Percentiles rank a stretch among this genome's conserved stretches.
phyloP scores from a whole-genome alignment of 2,113 vertebrate species.

The Cyphomyrus plagiostoma region DNA sequence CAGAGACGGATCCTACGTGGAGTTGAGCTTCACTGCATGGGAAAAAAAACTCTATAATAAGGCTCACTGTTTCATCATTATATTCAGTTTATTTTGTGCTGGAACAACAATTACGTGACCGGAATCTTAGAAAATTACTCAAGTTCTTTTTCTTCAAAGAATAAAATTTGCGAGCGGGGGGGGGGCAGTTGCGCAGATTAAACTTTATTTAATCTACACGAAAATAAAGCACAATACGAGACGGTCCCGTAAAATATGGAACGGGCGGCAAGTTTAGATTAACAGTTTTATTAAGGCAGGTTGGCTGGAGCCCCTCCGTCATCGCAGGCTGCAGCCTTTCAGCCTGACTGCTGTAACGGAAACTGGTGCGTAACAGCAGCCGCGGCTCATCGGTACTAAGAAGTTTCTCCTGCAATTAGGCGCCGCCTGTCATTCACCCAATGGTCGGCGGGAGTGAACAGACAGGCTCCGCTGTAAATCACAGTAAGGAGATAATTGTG shows the following conservation, averaged over 20 bases:
- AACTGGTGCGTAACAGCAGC: neutral
- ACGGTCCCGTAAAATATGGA: too few species aligned
- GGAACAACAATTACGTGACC: neutral
- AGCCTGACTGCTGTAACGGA: neutral
- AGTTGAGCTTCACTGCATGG: neutral
- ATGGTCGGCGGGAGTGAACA: slow-evolving; percentile 26
- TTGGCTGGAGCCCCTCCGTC: neutral
- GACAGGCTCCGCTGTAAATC: slow-evolving; percentile 36
- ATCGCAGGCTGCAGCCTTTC: neutral
- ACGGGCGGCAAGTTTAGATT: too few species aligned
- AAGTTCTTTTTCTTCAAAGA: neutral
- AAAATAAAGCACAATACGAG: too few species aligned
- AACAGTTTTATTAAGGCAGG: too few species aligned
- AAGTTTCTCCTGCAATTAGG: neutral
- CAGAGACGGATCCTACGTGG: neutral
- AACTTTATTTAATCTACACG: too few species aligned
- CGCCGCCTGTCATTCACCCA: neutral
- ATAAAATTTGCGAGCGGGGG: too few species aligned
- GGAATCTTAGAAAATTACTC: neutral
- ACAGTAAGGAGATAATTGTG: slow-evolving; percentile 26
- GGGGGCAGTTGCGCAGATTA: too few species aligned
- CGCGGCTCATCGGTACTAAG: neutral
- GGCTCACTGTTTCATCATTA: neutral
- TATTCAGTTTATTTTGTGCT: neutral
- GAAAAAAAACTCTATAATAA: neutral